A percentile compares a stretch with the other conserved stretches of the same genome.
Conservation (phyloP, 2,113 vertebrate genomes). For the Plecturocebus donacophilus region DNA sequence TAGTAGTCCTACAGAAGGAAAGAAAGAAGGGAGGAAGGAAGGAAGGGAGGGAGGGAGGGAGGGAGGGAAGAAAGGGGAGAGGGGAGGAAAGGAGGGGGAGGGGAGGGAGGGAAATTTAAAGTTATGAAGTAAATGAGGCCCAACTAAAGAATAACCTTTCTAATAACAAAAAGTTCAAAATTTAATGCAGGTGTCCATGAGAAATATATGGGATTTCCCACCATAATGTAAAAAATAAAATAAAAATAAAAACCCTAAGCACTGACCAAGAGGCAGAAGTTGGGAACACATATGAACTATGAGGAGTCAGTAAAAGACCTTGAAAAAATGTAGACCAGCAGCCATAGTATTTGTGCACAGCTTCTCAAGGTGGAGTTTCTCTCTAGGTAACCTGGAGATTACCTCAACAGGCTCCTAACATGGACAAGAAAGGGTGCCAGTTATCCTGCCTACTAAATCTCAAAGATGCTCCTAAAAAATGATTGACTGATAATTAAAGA, state of each 20-base stretch:
- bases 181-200: background rate
- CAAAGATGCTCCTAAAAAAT: background rate
- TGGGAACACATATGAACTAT: background rate
- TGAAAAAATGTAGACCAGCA: background rate
- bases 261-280: background rate
- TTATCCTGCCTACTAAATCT: background rate
- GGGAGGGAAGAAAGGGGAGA: rapidly evolving
- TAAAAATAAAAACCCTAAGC: background rate
- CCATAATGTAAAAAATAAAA: background rate
- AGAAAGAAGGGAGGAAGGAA: too few species aligned
- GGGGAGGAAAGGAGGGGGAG: rapidly evolving
- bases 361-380: too few species aligned
- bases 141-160: background rate
- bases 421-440: too few species aligned
- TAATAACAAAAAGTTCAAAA: background rate
- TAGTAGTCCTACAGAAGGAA: background rate
- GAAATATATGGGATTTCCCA: background rate
- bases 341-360: background rate
- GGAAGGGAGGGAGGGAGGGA: rapidly evolving
- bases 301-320: background rate
- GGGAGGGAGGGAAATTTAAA: background rate
- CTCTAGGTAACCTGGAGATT: background rate
- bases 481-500: background rate
- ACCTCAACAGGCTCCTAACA: background rate
- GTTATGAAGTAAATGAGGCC: background rate